These are phyloP conservation scores for Albula glossodonta DNA, from an alignment of 2,113 vertebrate genomes.

Conservation along the genomic window DNA sequence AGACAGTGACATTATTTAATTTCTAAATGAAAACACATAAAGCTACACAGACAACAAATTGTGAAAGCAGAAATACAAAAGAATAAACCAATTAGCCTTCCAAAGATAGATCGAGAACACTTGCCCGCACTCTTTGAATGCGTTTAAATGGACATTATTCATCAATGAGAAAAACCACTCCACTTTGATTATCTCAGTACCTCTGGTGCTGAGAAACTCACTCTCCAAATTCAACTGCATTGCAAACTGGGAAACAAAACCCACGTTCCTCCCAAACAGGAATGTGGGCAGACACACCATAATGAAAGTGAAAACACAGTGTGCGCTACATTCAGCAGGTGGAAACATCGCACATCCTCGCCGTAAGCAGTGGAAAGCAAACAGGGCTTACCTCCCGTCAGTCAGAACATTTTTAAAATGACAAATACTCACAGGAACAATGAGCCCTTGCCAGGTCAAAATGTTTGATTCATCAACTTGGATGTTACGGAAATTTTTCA, in stretches of 20 bases:
- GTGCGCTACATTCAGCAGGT: too few species aligned
- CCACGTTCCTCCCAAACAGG: too few species aligned
- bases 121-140: too few species aligned
- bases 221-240: too few species aligned
- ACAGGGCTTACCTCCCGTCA: neutral
- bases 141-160: neutral
- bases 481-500: conserved; percentile 99
- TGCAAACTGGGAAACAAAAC: too few species aligned
- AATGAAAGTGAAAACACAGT: too few species aligned
- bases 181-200: neutral
- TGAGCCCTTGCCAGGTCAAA: conserved; percentile 99
- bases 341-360: too few species aligned
- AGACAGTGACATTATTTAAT: neutral
- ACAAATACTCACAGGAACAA: conserved; percentile 92
- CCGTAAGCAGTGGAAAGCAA: neutral
- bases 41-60: neutral
- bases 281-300: too few species aligned
- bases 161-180: neutral
- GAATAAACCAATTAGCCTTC: too few species aligned
- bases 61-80: neutral
- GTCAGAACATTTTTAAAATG: neutral
- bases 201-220: too few species aligned
- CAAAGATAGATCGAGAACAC: too few species aligned
- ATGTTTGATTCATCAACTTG: conserved; percentile 98
- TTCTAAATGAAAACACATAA: neutral